Conservation (phyloP, 2,113 vertebrate species). For the Erythrocercus mccallii region DNA sequence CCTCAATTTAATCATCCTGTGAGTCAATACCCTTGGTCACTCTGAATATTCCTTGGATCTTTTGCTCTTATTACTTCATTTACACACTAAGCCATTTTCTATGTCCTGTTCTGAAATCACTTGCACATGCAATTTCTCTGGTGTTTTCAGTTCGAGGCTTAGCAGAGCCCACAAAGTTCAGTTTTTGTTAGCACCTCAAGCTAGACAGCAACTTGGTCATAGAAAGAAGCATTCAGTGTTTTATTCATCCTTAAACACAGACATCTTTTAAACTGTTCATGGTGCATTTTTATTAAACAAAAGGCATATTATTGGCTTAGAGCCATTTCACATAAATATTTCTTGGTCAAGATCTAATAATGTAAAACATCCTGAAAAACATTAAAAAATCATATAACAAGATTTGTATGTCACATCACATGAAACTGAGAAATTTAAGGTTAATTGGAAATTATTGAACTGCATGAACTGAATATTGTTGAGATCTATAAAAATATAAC, state of each 20-base stretch:
- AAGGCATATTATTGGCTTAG: conserved; percentile 64
- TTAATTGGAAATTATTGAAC: conserved; percentile 56
- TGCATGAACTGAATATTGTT: conserved; percentile 7
- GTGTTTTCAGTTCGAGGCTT: conserved; percentile 48
- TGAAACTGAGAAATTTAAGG: conserved; percentile 61
- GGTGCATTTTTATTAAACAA: conserved; percentile 69
- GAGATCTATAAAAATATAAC: conserved; percentile 9
- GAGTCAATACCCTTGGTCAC: background rate
- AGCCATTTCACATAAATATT: conserved; percentile 72
- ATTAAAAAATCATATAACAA: conserved; percentile 58
- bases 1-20: background rate
- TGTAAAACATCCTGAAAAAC: conserved; percentile 61
- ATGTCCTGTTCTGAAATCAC: conserved; percentile 1
- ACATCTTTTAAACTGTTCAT: conserved; percentile 66
- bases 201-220: conserved; percentile 68
- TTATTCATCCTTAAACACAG: conserved; percentile 58
- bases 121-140: conserved; percentile 14
- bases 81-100: background rate
- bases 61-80: background rate
- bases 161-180: conserved; percentile 49
- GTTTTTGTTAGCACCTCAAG: conserved; percentile 67
- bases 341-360: conserved; percentile 67
- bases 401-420: conserved; percentile 46
- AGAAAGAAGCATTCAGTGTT: conserved; percentile 46
- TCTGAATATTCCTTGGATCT: background rate